Percentiles rank a stretch among this genome's conserved stretches.
Evolutionary conservation across 2,797 vertebrate species (phyloP).

Genomic region (Acrossocheilus fasciatus): DNA sequence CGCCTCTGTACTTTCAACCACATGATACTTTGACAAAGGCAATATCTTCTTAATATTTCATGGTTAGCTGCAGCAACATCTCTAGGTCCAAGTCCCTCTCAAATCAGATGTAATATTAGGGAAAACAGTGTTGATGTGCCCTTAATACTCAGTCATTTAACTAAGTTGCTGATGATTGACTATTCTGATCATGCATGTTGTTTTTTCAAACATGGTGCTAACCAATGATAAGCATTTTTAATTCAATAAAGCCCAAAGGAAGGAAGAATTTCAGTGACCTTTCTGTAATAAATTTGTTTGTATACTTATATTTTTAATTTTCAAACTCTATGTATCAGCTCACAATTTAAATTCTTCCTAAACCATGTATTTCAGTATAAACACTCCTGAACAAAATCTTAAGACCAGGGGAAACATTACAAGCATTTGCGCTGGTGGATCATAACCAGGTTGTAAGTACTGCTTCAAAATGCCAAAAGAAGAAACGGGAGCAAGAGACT

Average conservation of each 20-base stretch:
- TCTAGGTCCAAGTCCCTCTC: background rate
- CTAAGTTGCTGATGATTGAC: no score
- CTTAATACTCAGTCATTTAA: no score
- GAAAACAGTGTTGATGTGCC: background rate
- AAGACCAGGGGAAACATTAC: no score
- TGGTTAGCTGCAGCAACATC: background rate
- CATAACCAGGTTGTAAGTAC: no score
- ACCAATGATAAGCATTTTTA: constrained; percentile 38
- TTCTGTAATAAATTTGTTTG: background rate
- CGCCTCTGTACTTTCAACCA: background rate
- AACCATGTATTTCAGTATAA: background rate
- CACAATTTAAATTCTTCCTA: background rate
- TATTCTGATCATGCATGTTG: constrained; percentile 44
- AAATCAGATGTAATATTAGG: constrained; percentile 6
- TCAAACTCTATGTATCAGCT: background rate
- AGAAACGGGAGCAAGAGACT: no score
- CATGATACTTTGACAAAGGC: background rate
- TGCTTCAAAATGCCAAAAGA: no score
- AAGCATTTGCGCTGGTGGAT: no score
- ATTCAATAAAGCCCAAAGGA: constrained; percentile 41
- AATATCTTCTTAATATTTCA: background rate
- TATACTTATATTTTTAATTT: background rate
- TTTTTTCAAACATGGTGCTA: constrained; percentile 45
- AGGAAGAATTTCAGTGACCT: constrained; percentile 12
- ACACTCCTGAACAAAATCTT: no score